These are phyloP conservation scores for Hirudinaria manillensis DNA, from an alignment of 2,888 invertebrate genomes.

Conservation along the genomic window DNA sequence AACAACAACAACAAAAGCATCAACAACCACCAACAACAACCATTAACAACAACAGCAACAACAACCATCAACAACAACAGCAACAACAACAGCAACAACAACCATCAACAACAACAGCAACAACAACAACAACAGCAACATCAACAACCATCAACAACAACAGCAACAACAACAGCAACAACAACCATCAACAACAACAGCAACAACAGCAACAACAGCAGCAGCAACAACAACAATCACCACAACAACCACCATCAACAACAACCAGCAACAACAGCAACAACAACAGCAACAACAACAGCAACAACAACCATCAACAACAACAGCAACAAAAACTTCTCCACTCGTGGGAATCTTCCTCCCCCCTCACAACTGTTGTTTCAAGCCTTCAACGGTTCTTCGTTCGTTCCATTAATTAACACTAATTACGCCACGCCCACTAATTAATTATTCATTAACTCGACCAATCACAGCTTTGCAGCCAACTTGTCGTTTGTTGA, in stretches of 20 bases:
- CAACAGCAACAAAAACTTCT: neutral
- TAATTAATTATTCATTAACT: no score
- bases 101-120: no score
- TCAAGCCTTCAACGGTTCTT: no score
- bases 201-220: constrained; percentile 9
- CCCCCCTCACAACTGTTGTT: no score
- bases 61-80: constrained; percentile 6
- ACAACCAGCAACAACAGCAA: neutral
- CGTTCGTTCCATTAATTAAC: no score
- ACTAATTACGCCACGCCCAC: no score
- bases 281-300: neutral
- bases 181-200: neutral
- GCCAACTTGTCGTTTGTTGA: no score
- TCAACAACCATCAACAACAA: constrained; percentile 9
- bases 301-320: no score
- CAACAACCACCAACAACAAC: no score
- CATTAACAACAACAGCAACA: neutral
- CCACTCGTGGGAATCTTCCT: neutral
- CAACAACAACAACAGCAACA: neutral
- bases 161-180: neutral
- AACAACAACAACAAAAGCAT: constrained; percentile 10
- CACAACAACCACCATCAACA: neutral
- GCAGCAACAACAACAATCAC: no score
- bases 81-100: neutral
- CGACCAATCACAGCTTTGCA: no score